Conservation (phyloP, 2,888 invertebrate species). For the Epistrophe grossulariae region DNA sequence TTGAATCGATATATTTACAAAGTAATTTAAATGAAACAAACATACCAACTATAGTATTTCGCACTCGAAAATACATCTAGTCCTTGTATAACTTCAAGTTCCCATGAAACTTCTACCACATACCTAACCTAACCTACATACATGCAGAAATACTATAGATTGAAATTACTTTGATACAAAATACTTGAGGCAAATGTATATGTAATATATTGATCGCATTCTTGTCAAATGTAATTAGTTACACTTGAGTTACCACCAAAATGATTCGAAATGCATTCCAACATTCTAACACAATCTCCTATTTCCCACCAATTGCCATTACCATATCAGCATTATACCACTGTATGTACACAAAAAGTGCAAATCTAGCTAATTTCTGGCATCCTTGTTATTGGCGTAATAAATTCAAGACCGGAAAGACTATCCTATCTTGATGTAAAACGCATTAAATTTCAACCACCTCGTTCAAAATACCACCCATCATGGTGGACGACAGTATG, state of each 20-base stretch:
- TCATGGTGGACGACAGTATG: background rate
- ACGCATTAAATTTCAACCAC: conserved; percentile 28
- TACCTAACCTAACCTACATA: no score
- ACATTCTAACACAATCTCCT: background rate
- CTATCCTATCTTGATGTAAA: conserved; percentile 11
- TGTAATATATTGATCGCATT: conserved; percentile 9
- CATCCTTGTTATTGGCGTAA: conserved; percentile 29
- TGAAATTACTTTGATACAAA: background rate
- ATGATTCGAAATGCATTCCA: conserved; percentile 48
- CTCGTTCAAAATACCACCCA: conserved; percentile 3
- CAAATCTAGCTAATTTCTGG: conserved; percentile 57
- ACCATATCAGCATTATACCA: background rate
- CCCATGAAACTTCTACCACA: background rate
- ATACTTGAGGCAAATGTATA: background rate
- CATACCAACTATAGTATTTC: no score
- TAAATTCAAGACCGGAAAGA: conserved; percentile 49
- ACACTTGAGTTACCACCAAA: conserved; percentile 48
- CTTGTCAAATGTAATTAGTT: conserved; percentile 67
- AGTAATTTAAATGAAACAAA: no score
- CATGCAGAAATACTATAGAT: background rate
- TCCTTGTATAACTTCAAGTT: background rate
- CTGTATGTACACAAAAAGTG: conserved; percentile 26
- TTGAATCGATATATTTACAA: no score
- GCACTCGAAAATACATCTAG: no score
- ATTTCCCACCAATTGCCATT: background rate